These are phyloP conservation scores for Hydrozoanthus tunicans DNA, from an alignment of 64 coral and sea anemone species.

Conservation along the genomic window DNA sequence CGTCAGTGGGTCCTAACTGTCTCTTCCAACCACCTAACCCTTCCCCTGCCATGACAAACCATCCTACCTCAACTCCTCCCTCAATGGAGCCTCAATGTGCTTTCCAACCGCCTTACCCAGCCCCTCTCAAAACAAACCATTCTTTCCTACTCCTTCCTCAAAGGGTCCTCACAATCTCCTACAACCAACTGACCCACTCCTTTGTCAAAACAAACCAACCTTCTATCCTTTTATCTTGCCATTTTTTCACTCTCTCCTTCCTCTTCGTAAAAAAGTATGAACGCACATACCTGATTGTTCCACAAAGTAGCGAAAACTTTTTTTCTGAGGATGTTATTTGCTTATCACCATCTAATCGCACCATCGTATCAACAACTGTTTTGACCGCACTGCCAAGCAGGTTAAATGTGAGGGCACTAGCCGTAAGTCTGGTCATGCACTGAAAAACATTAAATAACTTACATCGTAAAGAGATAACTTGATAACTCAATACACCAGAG, in stretches of 20 bases:
- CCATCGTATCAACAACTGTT: constrained; percentile 73
- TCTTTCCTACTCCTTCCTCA: too few relatives aligned
- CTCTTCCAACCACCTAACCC: too few relatives aligned
- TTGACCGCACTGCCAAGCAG: constrained; percentile 80
- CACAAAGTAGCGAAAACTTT: constrained; percentile 29
- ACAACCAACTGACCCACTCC: too few relatives aligned
- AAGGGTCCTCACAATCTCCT: too few relatives aligned
- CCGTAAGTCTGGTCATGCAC: constrained; percentile 82
- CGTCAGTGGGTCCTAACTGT: too few relatives aligned
- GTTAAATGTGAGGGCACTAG: constrained; percentile 78
- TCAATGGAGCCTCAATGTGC: too few relatives aligned
- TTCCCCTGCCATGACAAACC: too few relatives aligned
- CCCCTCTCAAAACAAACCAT: too few relatives aligned
- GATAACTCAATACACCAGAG: neutral
- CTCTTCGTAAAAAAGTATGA: neutral
- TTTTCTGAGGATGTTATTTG: constrained; percentile 17
- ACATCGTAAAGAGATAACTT: neutral
- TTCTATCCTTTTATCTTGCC: neutral
- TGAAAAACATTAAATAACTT: constrained; percentile 27
- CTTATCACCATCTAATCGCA: constrained; percentile 53
- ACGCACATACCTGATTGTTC: constrained; percentile 20
- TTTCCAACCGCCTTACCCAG: too few relatives aligned
- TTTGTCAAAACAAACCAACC: neutral
- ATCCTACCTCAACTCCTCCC: too few relatives aligned
- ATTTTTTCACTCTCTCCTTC: neutral